Conservation (phyloP, 2,797 vertebrate species). For the Eulemur rubriventer region DNA sequence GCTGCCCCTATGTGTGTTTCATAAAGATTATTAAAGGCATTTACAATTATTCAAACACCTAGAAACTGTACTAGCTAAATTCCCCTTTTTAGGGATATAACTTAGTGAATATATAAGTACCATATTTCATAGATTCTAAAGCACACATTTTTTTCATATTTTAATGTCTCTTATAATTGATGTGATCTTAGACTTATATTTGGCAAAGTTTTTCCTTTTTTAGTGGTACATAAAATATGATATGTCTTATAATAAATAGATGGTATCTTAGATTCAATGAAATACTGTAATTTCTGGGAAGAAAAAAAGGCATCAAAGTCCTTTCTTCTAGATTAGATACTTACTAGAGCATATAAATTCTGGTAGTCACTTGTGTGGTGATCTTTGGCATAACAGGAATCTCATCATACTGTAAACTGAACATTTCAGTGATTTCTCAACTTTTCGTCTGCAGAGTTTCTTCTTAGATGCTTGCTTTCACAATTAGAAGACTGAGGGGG, state of each 20-base stretch:
- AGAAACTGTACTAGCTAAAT: background rate
- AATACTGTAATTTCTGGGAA: background rate
- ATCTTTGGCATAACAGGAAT: background rate
- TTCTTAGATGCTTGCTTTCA: background rate
- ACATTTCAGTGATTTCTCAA: background rate
- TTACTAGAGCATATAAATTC: background rate
- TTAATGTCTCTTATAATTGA: conserved; percentile 8
- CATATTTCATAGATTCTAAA: background rate
- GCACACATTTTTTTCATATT: background rate
- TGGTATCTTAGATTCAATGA: background rate
- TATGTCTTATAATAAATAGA: conserved; percentile 20
- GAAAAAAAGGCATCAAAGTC: background rate
- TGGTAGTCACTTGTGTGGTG: background rate
- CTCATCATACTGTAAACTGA: background rate
- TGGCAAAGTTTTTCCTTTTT: background rate
- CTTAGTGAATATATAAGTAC: background rate
- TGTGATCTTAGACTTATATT: background rate
- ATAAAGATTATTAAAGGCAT: background rate
- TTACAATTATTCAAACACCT: background rate
- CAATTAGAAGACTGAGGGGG: background rate
- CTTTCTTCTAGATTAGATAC: background rate
- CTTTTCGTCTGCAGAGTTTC: background rate
- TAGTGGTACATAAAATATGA: background rate
- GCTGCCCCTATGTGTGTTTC: background rate
- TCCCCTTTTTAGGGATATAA: background rate